Base-by-base conservation (phyloP, 2,888 invertebrate species). In the Lordiphosa andalusiaca region DNA sequence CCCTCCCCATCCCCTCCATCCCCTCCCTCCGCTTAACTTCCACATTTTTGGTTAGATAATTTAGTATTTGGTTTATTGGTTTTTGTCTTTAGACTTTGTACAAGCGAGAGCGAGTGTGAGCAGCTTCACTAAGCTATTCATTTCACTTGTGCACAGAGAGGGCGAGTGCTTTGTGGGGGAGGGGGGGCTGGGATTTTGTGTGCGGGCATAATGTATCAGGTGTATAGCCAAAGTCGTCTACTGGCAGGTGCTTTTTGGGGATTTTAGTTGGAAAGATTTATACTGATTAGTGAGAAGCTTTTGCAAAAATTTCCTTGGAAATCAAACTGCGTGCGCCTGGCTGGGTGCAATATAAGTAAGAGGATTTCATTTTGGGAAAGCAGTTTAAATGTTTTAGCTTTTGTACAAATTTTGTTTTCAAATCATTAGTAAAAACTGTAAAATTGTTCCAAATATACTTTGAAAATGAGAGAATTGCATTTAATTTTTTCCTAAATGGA, bases 11-110 rank as follows among this genome's bases (percentile, higher is more conserved):
- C 1, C 16, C 16, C 16, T 16, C 16, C 16, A 1, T 3, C 41
- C 25, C 19, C 4, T 39, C 9, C 40, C 47, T 54, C 23, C 44
- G 41, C 51, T 49, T 13, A 19, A 6, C 35, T 19, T 12, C 21
- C 12, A 25, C 37, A 38, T 57, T 44, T 57, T 37, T 4, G 21
- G 36, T 48, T 25, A 38, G 38, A 37, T 56, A 51, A 53, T 61
- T 67, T 53, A 67, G 68, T 62, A 53, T 67, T 67, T 68, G 67
- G 53, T 53, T 67, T 68, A 67, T 67, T 67, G 67, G 69, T 67
- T 55, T 55, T 57, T 57, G 69, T 68, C 53, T 56, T 53, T 52
- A n/a, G 25, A 37, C 48, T 39, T 7, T 33, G 35, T 16, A 16
- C 23, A 42, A n/a, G n/a, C n/a, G n/a, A n/a, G n/a, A n/a, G n/a